Base-by-base conservation (phyloP, 2,888 invertebrate genomes). In the Lottia gigantea region DNA sequence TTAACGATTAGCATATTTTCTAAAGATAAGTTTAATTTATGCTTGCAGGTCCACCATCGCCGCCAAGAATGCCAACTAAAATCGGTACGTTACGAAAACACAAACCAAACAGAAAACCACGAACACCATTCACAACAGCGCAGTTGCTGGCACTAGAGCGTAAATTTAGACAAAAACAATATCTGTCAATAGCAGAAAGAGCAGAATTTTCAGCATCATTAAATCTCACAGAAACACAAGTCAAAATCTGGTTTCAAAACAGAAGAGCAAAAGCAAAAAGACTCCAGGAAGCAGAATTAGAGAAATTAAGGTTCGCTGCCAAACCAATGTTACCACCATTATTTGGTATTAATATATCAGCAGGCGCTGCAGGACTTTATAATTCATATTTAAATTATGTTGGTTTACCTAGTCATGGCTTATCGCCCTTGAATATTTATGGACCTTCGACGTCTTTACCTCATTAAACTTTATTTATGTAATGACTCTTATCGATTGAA, bases 211-310 rank as follows among this genome's bases (percentile, higher is more conserved):
- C 95, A 2, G 93, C 94, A 31, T 94, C 95, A 2, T 90, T 96
- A 67, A 92, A 94, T 83, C 92, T 97, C 62, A 95, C 96, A 31
- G 96, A 96, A 90, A 96, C 96, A 64, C 96, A 96, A 92, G 84
- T 84, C 2, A 85, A 85, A 75, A 85, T 85, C 68, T 85, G 85
- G 85, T 89, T 90, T 76, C 88, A 90, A 85, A 90, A 90, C 78
- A 85, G 90, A 46, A 83, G 91, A 67, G 97, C 98, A 77, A 98
- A 98, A 90, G 96, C 96, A 85, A 98, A 98, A 91, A 91, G 98
- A n/a, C 91, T 98, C 7, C 97, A 97, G 90, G 97, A 98, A 86
- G 97, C 96, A 0, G 96, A 96, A 89, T 92, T 95, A 79, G 96
- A 96, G 88, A 95, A 95, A 86, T 90, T 95, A 86, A 94, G 97